A percentile compares a stretch with the other conserved stretches of the same genome.
Evolutionary conservation across 1,140 invertebrate species (phyloP).

Genomic region (Stenopsyche tienmushanensis): DNA sequence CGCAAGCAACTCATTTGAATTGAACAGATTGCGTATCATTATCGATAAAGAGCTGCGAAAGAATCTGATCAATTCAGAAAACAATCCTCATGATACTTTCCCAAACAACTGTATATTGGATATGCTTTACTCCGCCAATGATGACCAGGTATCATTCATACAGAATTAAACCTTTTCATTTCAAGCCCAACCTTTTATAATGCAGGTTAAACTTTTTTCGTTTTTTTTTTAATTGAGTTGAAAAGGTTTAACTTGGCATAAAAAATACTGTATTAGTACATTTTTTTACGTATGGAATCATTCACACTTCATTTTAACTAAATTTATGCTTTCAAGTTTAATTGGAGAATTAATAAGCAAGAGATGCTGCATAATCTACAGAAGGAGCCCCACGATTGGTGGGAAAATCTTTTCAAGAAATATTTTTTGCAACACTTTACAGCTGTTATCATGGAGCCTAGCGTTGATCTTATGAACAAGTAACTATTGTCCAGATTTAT

Average conservation of each 20-base stretch:
- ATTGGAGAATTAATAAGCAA: conserved; percentile 71
- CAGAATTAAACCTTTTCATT: too few species aligned
- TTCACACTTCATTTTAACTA: too few species aligned
- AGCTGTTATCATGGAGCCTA: conserved; percentile 49
- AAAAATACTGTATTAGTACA: too few species aligned
- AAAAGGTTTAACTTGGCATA: too few species aligned
- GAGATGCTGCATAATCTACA: conserved; percentile 63
- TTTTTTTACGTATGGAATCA: too few species aligned
- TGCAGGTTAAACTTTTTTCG: too few species aligned
- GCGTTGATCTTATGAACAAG: conserved; percentile 48
- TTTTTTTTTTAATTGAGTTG: too few species aligned
- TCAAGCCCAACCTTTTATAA: too few species aligned
- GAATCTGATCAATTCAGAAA: conserved; percentile 71
- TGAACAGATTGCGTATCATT: conserved; percentile 71
- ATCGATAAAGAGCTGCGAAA: conserved; percentile 73
- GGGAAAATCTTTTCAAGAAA: conserved; percentile 68
- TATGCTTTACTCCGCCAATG: conserved; percentile 74
- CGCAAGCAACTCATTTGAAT: conserved; percentile 66
- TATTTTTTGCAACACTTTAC: conserved; percentile 67
- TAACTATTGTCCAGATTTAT: too few species aligned
- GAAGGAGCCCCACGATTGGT: conserved; percentile 66
- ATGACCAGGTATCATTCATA: conserved; percentile 76
- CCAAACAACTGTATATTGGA: conserved; percentile 78
- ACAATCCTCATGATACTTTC: conserved; percentile 71
- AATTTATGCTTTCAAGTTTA: conserved; percentile 67